phyloP scores from a whole-genome alignment of 2,888 invertebrate genomes.

The Drosophila mimetica region DNA sequence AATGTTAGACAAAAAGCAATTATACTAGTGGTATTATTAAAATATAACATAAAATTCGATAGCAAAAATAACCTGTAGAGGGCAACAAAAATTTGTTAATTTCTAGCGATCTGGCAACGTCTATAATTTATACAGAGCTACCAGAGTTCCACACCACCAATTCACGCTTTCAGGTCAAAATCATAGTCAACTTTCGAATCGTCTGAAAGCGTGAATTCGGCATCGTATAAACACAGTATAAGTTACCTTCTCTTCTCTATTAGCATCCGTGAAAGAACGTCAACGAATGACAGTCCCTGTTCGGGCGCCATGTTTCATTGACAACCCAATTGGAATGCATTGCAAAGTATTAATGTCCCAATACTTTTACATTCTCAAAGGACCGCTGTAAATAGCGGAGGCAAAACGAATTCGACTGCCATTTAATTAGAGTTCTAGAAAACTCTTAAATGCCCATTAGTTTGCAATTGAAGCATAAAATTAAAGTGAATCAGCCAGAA shows the following conservation, averaged over 20 bases:
- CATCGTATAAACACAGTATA: too few relatives aligned
- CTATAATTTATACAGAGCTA: too few relatives aligned
- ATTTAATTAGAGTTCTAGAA: not conserved
- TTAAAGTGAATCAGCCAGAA: not conserved
- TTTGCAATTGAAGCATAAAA: slow-evolving; percentile 6
- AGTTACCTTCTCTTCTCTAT: not conserved
- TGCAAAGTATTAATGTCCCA: not conserved
- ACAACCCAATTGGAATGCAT: not conserved
- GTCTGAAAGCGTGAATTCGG: too few relatives aligned
- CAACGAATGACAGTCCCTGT: not conserved
- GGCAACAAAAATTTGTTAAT: too few relatives aligned
- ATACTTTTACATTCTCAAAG: not conserved
- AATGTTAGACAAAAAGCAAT: too few relatives aligned
- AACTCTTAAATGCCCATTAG: not conserved
- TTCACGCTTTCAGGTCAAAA: too few relatives aligned
- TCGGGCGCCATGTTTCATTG: not conserved
- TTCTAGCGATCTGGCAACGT: too few relatives aligned
- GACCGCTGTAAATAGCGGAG: not conserved
- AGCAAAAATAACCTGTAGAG: too few relatives aligned
- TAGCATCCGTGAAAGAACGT: not conserved
- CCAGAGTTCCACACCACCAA: too few relatives aligned
- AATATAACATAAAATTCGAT: too few relatives aligned
- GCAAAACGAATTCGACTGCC: not conserved
- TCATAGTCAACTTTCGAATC: too few relatives aligned
- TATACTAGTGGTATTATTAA: too few relatives aligned